Evolutionary conservation across 2,113 vertebrate genomes (phyloP).

Genomic region (Turdus rufiventris): DNA sequence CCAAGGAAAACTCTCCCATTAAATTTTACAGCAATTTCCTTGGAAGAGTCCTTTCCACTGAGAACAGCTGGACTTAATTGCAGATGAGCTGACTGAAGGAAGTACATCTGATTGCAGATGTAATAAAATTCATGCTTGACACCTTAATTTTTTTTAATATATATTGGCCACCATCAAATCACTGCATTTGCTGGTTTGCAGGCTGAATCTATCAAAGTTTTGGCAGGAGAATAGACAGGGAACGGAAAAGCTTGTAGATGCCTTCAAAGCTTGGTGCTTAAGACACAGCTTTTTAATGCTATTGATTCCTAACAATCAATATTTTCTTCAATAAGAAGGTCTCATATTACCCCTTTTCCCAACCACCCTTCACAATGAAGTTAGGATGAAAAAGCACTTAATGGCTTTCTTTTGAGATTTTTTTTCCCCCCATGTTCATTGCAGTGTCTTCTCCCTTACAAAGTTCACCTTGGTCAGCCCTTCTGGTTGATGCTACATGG

Average conservation of each 20-base stretch:
- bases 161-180: not conserved
- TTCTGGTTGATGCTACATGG: not conserved
- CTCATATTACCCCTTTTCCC: conserved; percentile 52
- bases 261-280: conserved; percentile 58
- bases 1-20: conserved; percentile 14
- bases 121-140: conserved; percentile 48
- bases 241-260: conserved; percentile 17
- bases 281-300: conserved; percentile 62
- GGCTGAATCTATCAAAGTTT: conserved; percentile 25
- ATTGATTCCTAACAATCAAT: conserved; percentile 64
- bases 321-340: conserved; percentile 60
- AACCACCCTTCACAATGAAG: conserved; percentile 63
- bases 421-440: not conserved
- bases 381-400: conserved; percentile 51
- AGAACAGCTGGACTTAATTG: conserved; percentile 34
- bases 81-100: conserved; percentile 23
- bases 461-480: not conserved
- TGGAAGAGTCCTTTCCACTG: not conserved
- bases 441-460: not conserved
- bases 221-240: conserved; percentile 19
- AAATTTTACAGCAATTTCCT: conserved; percentile 44
- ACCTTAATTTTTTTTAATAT: conserved; percentile 48
- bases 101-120: conserved; percentile 44
- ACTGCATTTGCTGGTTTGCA: conserved; percentile 36
- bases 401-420: not conserved